These are phyloP conservation scores for Gambusia affinis DNA, from an alignment of 2,113 vertebrate species.

Conservation along the genomic window DNA sequence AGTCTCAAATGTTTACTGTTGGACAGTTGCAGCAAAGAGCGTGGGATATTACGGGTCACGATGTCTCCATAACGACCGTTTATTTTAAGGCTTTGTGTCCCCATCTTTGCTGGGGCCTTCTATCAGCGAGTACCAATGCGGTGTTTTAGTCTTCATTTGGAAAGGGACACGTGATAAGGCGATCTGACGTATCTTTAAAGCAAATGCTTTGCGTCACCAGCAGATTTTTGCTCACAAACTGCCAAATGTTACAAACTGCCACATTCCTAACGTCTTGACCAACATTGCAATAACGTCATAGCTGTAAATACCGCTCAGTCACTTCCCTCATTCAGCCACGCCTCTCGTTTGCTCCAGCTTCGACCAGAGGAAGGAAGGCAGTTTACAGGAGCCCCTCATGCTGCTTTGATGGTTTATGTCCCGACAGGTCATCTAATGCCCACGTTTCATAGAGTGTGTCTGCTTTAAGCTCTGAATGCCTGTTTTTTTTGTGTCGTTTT, in stretches of 20 bases:
- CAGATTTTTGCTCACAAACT: slow-evolving; percentile 31
- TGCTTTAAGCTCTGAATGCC: slow-evolving; percentile 41
- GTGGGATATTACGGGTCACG: not conserved
- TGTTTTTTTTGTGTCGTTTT: slow-evolving; percentile 8
- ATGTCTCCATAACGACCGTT: not conserved
- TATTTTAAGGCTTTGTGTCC: not conserved
- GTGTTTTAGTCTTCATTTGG: slow-evolving; percentile 3
- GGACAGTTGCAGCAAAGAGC: not conserved
- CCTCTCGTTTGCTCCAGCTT: slow-evolving; percentile 23
- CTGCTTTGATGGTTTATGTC: slow-evolving; percentile 55
- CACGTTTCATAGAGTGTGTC: slow-evolving; percentile 56
- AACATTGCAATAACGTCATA: slow-evolving; percentile 41
- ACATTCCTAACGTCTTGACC: slow-evolving; percentile 34
- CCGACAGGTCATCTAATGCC: slow-evolving; percentile 74
- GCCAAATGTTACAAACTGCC: slow-evolving; percentile 14
- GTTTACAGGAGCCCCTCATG: slow-evolving; percentile 45
- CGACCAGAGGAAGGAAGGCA: slow-evolving; percentile 27
- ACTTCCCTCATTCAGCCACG: slow-evolving; percentile 15
- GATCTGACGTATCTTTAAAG: slow-evolving; percentile 61
- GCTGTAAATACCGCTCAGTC: slow-evolving; percentile 40
- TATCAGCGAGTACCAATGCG: too few relatives aligned
- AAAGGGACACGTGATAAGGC: slow-evolving; percentile 39
- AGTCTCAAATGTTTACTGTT: not conserved
- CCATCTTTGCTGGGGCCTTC: not conserved
- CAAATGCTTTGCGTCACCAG: slow-evolving; percentile 64